Evolutionary conservation across 2,797 vertebrate genomes (phyloP), one percentile per base, ranked within the genome.

Genomic region (Sebastolobus alascanus): DNA sequence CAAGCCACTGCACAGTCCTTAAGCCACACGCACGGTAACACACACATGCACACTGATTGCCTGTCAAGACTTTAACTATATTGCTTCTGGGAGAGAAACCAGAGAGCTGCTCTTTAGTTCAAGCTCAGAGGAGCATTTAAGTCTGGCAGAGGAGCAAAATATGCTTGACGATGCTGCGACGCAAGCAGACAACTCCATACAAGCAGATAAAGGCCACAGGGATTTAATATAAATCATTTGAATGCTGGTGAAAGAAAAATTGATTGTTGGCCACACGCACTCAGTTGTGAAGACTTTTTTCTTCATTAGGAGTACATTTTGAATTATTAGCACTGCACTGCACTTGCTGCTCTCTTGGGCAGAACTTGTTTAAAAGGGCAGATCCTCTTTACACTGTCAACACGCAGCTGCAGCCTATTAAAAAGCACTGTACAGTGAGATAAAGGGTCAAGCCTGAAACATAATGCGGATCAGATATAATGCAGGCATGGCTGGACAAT

Each of bases 71-170:
- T 90, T 89, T 79, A 85, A 79, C 88, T 87, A 37, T 80, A 87
- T 76, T 80, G 82, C 88, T 90, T 88, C 86, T 85, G 80, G 80
- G 82, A 89, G 88, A 35, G 85, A 87, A 83, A 93, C 82, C 64
- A 38, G 78, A 84, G 86, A 85, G 83, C 37, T 61, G 50, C 20
- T 84, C 74, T 82, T 56, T 72, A 80, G 66, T 83, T 84, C 35
- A 68, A 87, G 68, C 89, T 89, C 81, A 46, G 84, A 89, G 69
- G 81, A 92, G 75, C 75, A 75, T 89, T 90, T 86, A 83, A 82
- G 84, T 84, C 72, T 74, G 68, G 68, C 50, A 72, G 75, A 68
- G 31, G 35, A 59, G 82, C n/a, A 73, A 91, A 52, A 90, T 72
- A 38, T n/a, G 46, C 65, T 77, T 40, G 61, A 86, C 77, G 83